phyloP scores from a whole-genome alignment of 2,113 vertebrate genomes.

The Nematolebias whitei region DNA sequence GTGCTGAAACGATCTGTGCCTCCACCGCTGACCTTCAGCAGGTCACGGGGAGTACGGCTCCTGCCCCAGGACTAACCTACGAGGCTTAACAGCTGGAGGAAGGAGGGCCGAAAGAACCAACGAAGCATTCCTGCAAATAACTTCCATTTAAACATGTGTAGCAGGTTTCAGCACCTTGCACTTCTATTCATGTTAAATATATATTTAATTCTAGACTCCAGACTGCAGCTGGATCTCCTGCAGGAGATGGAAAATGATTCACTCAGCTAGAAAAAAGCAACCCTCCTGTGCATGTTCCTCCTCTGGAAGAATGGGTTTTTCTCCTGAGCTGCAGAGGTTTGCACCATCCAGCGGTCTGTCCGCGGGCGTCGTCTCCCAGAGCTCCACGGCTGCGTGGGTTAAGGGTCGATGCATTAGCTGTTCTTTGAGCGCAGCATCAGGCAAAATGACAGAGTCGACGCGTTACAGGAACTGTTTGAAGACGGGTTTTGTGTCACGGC shows the following conservation, averaged over 20 bases:
- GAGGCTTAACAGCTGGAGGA: conserved; percentile 14
- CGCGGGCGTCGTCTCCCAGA: conserved; percentile 38
- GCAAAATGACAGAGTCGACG: conserved; percentile 16
- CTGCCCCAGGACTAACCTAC: conserved; percentile 46
- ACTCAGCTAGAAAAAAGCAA: conserved; percentile 39
- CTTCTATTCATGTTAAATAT: conserved; percentile 7
- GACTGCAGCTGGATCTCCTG: conserved; percentile 26
- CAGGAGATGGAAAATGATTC: conserved; percentile 32
- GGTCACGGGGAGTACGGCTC: conserved; percentile 41
- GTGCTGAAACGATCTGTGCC: conserved; percentile 55
- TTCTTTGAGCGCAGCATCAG: conserved; percentile 26
- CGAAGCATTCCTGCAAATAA: conserved; percentile 47
- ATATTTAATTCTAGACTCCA: conserved; percentile 12
- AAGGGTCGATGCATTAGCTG: conserved; percentile 56
- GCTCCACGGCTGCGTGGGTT: conserved; percentile 35
- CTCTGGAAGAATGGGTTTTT: conserved; percentile 23
- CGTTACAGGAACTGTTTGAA: neutral
- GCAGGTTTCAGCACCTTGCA: conserved; percentile 17
- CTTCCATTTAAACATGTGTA: conserved; percentile 11
- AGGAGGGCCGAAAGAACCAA: conserved; percentile 29
- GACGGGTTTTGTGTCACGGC: neutral
- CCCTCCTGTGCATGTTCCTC: conserved; percentile 38
- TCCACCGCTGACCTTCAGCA: conserved; percentile 61
- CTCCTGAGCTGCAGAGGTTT: conserved; percentile 19
- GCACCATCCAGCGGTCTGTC: conserved; percentile 27